Conservation (phyloP, 2,113 vertebrate species). For the Sapayoa aenigma region DNA sequence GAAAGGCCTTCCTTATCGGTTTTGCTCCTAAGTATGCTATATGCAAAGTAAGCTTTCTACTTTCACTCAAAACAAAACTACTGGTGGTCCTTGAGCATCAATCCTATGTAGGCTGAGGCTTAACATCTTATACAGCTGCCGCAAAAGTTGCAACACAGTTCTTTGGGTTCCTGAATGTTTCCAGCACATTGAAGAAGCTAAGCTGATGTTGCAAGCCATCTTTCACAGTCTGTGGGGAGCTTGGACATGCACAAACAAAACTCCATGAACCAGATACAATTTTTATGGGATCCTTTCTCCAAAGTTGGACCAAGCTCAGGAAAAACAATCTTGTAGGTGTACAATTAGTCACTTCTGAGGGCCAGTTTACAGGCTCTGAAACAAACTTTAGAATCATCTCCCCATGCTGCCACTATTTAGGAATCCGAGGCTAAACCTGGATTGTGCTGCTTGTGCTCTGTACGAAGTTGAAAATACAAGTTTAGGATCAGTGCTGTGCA, state of each 20-base stretch:
- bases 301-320: neutral
- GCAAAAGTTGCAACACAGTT: neutral
- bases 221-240: neutral
- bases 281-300: neutral
- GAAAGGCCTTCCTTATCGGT: neutral
- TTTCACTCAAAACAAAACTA: neutral
- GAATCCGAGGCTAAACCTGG: neutral
- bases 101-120: neutral
- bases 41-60: neutral
- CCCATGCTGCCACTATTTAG: neutral
- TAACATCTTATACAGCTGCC: neutral
- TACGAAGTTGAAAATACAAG: neutral
- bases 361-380: neutral
- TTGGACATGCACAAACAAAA: neutral
- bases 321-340: neutral
- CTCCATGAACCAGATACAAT: neutral
- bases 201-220: neutral
- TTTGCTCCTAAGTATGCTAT: neutral
- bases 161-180: neutral
- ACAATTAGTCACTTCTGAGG: neutral
- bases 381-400: neutral
- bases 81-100: fast-evolving
- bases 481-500: neutral
- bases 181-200: neutral
- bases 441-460: neutral